Base-by-base conservation (phyloP, 1,140 invertebrate genomes). In the Drosophila grimshawi region DNA sequence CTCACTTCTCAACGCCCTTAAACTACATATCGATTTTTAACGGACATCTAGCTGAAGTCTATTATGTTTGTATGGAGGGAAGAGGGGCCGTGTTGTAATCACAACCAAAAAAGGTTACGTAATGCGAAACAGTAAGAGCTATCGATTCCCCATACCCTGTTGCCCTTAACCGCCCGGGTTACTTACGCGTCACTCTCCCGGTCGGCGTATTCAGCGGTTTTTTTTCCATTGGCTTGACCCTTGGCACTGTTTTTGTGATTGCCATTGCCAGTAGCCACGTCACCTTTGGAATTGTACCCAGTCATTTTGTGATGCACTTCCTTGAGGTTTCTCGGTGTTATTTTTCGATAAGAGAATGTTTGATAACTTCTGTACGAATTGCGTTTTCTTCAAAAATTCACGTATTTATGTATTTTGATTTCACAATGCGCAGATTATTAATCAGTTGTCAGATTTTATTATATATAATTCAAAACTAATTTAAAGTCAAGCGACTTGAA, bases 181-280 rank as follows among this genome's bases (percentile, higher is more conserved):
- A 86, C 85, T 89, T 81, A 88, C 85, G 85, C 70, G 51, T 82
- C 63, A 41, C 75, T 75, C 74, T 89, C 85, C 37, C 66, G 85
- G 6, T 78, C 85, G 8, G 78, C 78, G 45, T 85, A 83, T 4
- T 80, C 85, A 6, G 53, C 56, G 19, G 53, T 5, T 11, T 61
- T 59, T 29, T 55, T 55, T 45, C 75, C 71, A 48, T 73, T 86
- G 73, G 11, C 57, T 55, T 65, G 65, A 3, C 60, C 52, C 4
- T 8, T 43, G 10, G 10, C 10, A 45, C 57, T 76, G 29, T 59
- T 74, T 37, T 52, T 66, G 46, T 60, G 33, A 48, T 78, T 86
- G 51, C 76, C 69, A 49, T 88, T 89, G 81, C 66, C 68, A 11
- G 81, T 65, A 6, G 78, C 68, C 74, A 88, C 80, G 48, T 86